Evolutionary conservation across 2,888 invertebrate species (phyloP).

Genomic region (Dexiosoma caninum): DNA sequence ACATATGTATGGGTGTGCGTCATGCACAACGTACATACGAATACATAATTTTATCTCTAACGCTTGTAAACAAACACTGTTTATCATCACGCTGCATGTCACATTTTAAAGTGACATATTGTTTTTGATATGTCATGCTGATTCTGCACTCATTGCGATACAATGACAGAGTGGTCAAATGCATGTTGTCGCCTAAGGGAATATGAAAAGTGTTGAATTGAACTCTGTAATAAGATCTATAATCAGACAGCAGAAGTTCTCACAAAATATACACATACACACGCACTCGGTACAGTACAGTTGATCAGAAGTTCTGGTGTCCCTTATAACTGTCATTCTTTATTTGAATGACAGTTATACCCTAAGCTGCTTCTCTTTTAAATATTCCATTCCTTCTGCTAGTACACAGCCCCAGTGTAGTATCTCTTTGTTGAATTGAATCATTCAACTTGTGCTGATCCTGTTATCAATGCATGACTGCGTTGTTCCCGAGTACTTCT

Average conservation of each 20-base stretch:
- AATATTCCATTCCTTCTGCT: neutral
- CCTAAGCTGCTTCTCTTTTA: slow-evolving; percentile 27
- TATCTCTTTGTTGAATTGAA: slow-evolving; percentile 9
- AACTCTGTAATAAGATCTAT: slow-evolving; percentile 9
- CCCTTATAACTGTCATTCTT: slow-evolving; percentile 48
- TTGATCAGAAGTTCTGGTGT: slow-evolving; percentile 34
- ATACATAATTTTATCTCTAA: slow-evolving; percentile 21
- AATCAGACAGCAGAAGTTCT: too few relatives aligned
- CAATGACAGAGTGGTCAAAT: slow-evolving; percentile 5
- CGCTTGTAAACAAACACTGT: neutral
- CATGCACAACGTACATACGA: neutral
- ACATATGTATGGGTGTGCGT: too few relatives aligned
- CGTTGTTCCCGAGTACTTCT: slow-evolving; percentile 9
- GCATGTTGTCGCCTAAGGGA: neutral
- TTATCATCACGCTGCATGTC: slow-evolving; percentile 41
- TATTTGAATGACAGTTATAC: slow-evolving; percentile 32
- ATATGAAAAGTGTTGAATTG: neutral
- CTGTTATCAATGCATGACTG: slow-evolving; percentile 54
- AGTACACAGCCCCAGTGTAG: neutral
- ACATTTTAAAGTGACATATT: slow-evolving; percentile 43
- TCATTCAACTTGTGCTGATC: slow-evolving; percentile 41
- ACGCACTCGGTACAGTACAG: neutral
- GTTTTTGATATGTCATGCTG: slow-evolving; percentile 52
- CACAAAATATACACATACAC: neutral
- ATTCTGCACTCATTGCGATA: neutral